Percentiles rank a stretch among this genome's conserved stretches.
Conservation (phyloP, 92 coral and sea anemone genomes). For the Zoanthus gigantus region DNA sequence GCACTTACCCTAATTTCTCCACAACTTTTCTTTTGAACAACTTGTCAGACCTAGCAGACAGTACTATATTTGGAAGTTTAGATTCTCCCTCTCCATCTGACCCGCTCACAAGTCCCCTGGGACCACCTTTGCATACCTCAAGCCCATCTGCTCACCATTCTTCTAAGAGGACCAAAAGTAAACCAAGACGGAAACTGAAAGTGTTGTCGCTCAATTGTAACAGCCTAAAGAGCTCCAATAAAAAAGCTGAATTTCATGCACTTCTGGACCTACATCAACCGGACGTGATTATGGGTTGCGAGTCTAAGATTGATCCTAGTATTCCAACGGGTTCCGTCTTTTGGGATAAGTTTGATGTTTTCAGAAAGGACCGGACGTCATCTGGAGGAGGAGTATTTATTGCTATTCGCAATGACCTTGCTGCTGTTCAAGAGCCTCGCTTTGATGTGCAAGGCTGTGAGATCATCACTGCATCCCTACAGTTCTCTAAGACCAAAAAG, state of each 20-base stretch:
- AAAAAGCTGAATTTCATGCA: constrained; percentile 14
- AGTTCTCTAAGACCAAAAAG: constrained; percentile 52
- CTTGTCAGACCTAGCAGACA: constrained; percentile 2
- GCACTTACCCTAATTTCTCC: constrained; percentile 48
- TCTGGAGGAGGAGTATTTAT: constrained; percentile 42
- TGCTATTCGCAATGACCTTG: constrained; percentile 41
- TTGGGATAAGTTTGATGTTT: background rate
- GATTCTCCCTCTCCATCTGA: background rate
- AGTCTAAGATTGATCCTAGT: too few species aligned
- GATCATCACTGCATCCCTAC: constrained; percentile 45
- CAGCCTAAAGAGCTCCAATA: constrained; percentile 2
- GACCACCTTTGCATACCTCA: constrained; percentile 21
- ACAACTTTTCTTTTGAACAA: constrained; percentile 38
- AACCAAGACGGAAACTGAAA: constrained; percentile 29
- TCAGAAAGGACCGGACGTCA: constrained; percentile 3
- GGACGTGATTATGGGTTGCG: too few species aligned
- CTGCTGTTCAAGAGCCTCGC: constrained; percentile 34
- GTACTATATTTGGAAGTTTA: background rate
- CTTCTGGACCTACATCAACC: constrained; percentile 19
- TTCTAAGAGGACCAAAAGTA: constrained; percentile 3
- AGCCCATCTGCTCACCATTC: constrained; percentile 2
- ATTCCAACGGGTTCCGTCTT: too few species aligned
- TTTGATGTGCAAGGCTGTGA: constrained; percentile 41
- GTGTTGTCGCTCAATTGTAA: constrained; percentile 15
- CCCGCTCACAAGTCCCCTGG: constrained; percentile 10